phyloP scores from a whole-genome alignment of 2,113 vertebrate species.

The Falcunculus frontatus region DNA sequence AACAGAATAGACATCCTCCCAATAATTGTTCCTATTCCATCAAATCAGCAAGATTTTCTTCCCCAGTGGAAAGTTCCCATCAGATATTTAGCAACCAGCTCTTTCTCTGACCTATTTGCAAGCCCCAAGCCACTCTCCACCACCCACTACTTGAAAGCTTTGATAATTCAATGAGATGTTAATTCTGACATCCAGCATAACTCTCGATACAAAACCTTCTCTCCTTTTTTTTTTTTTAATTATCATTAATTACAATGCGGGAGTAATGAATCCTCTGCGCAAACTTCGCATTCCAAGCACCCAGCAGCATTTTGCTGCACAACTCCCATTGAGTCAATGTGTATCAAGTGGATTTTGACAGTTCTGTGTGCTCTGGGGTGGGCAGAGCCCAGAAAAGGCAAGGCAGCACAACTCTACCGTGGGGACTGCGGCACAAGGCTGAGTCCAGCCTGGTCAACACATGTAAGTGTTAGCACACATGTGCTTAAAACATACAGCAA shows the following conservation, averaged over 20 bases:
- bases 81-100: conserved; percentile 14
- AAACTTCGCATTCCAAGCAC: background rate
- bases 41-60: conserved; percentile 50
- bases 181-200: conserved; percentile 32
- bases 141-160: conserved; percentile 39
- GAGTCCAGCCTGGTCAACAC: background rate
- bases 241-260: conserved; percentile 19
- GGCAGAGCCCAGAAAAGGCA: background rate
- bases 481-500: background rate
- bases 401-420: background rate
- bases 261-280: background rate
- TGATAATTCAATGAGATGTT: conserved; percentile 55
- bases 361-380: background rate
- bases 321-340: background rate
- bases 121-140: conserved; percentile 37
- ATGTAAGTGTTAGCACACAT: background rate
- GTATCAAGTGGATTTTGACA: background rate
- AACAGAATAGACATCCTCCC: background rate
- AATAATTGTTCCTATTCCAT: background rate
- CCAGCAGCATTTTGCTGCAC: background rate
- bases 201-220: background rate
- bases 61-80: conserved; percentile 19
- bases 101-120: conserved; percentile 58
- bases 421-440: background rate
- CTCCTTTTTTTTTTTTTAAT: background rate